Percentiles rank a stretch among this genome's conserved stretches.
Conservation (phyloP, 2,888 invertebrate species). For the Ommatoiulus sabulosus region DNA sequence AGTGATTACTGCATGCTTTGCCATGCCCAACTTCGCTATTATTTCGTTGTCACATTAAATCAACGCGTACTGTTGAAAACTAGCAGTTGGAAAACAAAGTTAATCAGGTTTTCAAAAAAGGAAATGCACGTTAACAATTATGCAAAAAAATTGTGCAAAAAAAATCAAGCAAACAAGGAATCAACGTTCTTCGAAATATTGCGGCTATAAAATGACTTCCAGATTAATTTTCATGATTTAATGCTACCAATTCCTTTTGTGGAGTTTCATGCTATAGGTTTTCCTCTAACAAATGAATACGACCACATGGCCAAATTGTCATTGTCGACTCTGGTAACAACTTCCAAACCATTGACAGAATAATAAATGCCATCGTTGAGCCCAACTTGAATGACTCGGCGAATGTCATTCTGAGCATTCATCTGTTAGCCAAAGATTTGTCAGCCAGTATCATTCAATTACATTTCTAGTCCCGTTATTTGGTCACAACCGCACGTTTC, state of each 20-base stretch:
- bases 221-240: background rate
- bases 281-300: background rate
- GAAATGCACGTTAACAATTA: too few species aligned
- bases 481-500: slow-evolving; percentile 27
- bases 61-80: too few species aligned
- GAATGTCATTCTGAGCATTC: background rate
- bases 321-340: background rate
- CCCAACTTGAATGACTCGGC: background rate
- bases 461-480: background rate
- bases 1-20: too few species aligned
- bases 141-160: too few species aligned
- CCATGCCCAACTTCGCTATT: too few species aligned
- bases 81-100: too few species aligned
- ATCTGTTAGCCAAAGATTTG: slow-evolving; percentile 9
- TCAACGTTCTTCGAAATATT: too few species aligned
- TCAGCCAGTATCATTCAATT: background rate
- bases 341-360: background rate
- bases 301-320: background rate
- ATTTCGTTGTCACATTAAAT: too few species aligned
- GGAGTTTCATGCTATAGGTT: background rate
- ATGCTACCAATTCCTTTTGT: background rate
- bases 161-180: too few species aligned
- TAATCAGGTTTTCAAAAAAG: too few species aligned
- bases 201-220: too few species aligned
- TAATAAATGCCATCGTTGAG: slow-evolving; percentile 30